phyloP scores from a whole-genome alignment of 2,888 invertebrate species.

The Oligia strigilis region DNA sequence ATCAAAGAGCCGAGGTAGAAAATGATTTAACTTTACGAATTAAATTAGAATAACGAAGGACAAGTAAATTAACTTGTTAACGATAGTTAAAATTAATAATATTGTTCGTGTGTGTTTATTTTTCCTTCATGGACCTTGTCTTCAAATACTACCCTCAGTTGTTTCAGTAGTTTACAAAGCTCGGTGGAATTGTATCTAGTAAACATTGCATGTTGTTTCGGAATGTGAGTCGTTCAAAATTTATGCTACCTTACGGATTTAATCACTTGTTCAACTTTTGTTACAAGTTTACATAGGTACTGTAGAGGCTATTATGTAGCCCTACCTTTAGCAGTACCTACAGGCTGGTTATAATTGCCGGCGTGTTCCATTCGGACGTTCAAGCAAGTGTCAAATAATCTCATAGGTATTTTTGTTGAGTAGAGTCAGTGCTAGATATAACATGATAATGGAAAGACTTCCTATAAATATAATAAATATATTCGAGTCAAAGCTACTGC shows the following conservation, averaged over 20 bases:
- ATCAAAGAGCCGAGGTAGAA: not conserved
- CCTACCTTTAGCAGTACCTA: too few relatives aligned
- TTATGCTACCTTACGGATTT: constrained; percentile 8
- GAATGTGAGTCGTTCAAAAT: constrained; percentile 22
- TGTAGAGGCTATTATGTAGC: too few relatives aligned
- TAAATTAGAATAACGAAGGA: not conserved
- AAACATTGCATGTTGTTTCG: constrained; percentile 36
- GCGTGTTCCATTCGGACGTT: too few relatives aligned
- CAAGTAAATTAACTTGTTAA: constrained; percentile 8
- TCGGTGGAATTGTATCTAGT: constrained; percentile 36
- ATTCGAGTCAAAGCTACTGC: too few relatives aligned
- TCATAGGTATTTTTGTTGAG: too few relatives aligned
- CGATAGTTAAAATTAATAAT: constrained; percentile 22
- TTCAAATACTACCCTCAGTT: constrained; percentile 33
- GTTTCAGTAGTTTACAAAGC: constrained; percentile 45
- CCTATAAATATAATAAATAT: too few relatives aligned
- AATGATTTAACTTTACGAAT: not conserved
- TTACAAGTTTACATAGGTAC: not conserved
- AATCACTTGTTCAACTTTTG: constrained; percentile 1
- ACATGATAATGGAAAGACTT: too few relatives aligned
- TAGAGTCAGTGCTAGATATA: too few relatives aligned
- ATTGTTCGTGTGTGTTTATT: constrained; percentile 40
- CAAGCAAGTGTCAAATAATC: too few relatives aligned
- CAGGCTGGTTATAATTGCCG: too few relatives aligned
- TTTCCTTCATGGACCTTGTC: constrained; percentile 41